Evolutionary conservation across 1,140 invertebrate species (phyloP).

Genomic region (Drosophila ananassae): DNA sequence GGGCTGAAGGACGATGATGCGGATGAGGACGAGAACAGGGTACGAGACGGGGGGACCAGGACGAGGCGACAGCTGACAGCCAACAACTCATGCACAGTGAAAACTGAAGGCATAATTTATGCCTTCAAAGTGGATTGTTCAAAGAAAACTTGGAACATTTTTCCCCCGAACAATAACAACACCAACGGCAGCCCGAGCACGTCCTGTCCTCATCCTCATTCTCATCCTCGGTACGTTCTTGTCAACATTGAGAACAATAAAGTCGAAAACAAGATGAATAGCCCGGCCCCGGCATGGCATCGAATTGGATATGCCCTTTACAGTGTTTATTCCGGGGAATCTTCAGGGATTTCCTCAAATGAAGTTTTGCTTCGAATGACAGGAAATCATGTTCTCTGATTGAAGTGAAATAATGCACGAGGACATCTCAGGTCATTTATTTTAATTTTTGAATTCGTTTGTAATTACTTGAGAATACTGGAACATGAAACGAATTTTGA

Average conservation of each 20-base stretch:
- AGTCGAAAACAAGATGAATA: constrained; percentile 62
- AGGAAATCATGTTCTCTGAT: constrained; percentile 30
- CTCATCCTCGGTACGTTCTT: constrained; percentile 41
- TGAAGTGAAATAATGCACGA: constrained; percentile 22
- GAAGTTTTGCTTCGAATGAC: constrained; percentile 8
- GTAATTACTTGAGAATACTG: background rate
- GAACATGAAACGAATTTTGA: background rate
- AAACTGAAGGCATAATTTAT: constrained; percentile 83
- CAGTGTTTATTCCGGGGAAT: constrained; percentile 22
- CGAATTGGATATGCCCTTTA: constrained; percentile 53
- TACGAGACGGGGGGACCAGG: background rate
- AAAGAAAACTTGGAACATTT: constrained; percentile 71
- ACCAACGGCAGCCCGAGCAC: constrained; percentile 42
- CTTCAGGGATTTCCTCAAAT: constrained; percentile 8
- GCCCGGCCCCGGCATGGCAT: constrained; percentile 30
- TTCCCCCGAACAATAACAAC: constrained; percentile 54
- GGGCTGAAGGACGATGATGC: background rate
- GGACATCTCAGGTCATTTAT: constrained; percentile 7
- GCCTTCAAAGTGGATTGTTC: constrained; percentile 82
- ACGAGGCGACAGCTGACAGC: constrained; percentile 65
- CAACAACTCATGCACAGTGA: constrained; percentile 76
- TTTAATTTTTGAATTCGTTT: background rate
- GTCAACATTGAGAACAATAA: constrained; percentile 71
- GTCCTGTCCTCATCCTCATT: constrained; percentile 37
- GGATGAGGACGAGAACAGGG: constrained; percentile 18